These are phyloP conservation scores for Laticauda colubrina DNA, from an alignment of 2,113 vertebrate species.

Conservation along the genomic window DNA sequence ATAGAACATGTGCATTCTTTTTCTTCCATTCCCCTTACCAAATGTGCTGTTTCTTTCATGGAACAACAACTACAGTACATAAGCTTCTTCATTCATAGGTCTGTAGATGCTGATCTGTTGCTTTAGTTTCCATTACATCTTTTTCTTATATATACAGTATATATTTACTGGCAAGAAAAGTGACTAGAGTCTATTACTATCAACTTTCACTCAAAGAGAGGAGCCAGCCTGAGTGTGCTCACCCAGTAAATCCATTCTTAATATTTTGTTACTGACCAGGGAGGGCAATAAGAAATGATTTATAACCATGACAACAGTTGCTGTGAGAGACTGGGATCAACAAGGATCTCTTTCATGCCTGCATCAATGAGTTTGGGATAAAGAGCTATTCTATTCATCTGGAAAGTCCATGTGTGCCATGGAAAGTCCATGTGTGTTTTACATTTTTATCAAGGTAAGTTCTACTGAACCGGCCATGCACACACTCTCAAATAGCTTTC, in stretches of 20 bases:
- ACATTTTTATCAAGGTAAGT: conserved; percentile 22
- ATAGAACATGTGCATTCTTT: no score
- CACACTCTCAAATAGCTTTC: not conserved
- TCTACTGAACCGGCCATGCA: not conserved
- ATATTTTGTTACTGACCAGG: conserved; percentile 32
- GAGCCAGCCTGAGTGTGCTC: not conserved
- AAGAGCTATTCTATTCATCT: conserved; percentile 16
- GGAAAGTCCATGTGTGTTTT: conserved; percentile 3
- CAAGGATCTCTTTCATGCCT: conserved; percentile 48
- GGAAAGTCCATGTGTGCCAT: not conserved
- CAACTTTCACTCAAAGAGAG: not conserved
- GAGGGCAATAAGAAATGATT: conserved; percentile 59
- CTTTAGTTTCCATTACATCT: not conserved
- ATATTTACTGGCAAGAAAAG: conserved; percentile 3
- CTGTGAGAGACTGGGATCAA: conserved; percentile 57
- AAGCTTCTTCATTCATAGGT: not conserved
- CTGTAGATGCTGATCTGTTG: not conserved
- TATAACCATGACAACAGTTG: conserved; percentile 67
- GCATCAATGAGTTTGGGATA: conserved; percentile 32
- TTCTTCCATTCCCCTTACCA: no score
- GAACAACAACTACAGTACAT: not conserved
- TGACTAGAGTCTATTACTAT: not conserved
- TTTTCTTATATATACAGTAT: not conserved
- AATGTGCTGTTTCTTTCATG: not conserved
- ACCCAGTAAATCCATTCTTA: conserved; percentile 38